phyloP scores from a whole-genome alignment of 2,797 vertebrate genomes.

The Coccyzus lansbergi region DNA sequence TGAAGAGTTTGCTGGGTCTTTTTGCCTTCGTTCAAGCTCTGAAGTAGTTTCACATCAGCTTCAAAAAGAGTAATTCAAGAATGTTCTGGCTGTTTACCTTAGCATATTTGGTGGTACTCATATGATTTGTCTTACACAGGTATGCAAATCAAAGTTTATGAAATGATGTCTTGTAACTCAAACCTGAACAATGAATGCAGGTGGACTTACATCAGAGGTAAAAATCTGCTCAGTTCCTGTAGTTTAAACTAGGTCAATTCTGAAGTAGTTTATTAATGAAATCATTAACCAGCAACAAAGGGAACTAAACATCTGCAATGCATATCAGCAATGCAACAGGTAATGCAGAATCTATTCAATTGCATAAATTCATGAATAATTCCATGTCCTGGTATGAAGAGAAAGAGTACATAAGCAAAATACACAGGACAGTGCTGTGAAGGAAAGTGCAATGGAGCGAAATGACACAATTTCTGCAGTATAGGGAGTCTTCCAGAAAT shows the following conservation, averaged over 20 bases:
- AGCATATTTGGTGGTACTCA: background rate
- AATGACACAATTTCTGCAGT: background rate
- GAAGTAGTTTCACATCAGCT: background rate
- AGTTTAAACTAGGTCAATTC: background rate
- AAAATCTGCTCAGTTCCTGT: background rate
- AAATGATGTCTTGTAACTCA: background rate
- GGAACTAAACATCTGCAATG: background rate
- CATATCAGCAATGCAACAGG: fast-evolving
- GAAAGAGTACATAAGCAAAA: background rate
- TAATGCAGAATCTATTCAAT: background rate
- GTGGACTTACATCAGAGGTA: background rate
- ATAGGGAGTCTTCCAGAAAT: background rate
- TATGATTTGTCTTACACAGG: background rate
- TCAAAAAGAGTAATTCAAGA: background rate
- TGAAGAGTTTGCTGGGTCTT: background rate
- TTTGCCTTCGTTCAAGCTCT: background rate
- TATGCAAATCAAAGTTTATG: background rate
- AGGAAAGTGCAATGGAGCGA: background rate
- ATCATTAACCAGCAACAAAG: background rate
- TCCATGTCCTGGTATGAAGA: background rate
- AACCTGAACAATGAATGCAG: background rate
- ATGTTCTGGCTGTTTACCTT: background rate
- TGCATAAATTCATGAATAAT: background rate
- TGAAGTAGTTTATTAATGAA: background rate
- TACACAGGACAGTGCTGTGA: background rate